Conservation (phyloP, 2,888 invertebrate genomes). For the Trichogramma dendrolimi region DNA sequence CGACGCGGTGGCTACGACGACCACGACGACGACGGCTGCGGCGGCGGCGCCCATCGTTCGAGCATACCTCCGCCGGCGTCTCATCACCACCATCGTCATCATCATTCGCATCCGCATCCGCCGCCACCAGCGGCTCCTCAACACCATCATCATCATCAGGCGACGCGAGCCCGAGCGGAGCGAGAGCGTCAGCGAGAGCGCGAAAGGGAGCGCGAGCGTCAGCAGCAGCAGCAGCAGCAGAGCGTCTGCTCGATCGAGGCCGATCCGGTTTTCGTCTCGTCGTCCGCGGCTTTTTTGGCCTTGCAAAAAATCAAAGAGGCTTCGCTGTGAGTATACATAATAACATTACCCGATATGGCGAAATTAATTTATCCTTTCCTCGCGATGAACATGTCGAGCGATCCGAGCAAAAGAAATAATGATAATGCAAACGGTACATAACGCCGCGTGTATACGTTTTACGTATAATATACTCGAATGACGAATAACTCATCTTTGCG, state of each 20-base stretch:
- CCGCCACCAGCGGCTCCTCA: too few relatives aligned
- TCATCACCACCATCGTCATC: too few relatives aligned
- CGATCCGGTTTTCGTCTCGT: conserved; percentile 49
- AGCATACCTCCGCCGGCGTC: too few relatives aligned
- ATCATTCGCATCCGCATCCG: too few relatives aligned
- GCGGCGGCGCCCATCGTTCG: conserved; percentile 38
- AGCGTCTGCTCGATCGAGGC: conserved; percentile 48
- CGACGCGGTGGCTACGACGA: conserved; percentile 30
- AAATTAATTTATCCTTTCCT: background rate
- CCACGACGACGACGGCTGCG: conserved; percentile 42
- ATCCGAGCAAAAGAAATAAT: too few relatives aligned
- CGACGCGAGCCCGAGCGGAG: conserved; percentile 35
- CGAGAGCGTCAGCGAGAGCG: conserved; percentile 34
- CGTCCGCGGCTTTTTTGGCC: conserved; percentile 55
- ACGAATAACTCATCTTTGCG: too few relatives aligned
- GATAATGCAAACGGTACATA: too few relatives aligned
- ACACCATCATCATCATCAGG: conserved; percentile 28
- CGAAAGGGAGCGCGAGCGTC: conserved; percentile 35
- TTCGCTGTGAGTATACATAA: conserved; percentile 52
- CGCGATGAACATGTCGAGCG: too few relatives aligned
- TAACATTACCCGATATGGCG: background rate
- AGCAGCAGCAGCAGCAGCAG: conserved; percentile 35
- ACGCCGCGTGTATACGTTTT: too few relatives aligned
- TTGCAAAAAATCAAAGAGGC: conserved; percentile 58
- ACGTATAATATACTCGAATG: too few relatives aligned